Evolutionary conservation across 2,888 invertebrate genomes (phyloP).

Genomic region (Eugnorisma glareosa): DNA sequence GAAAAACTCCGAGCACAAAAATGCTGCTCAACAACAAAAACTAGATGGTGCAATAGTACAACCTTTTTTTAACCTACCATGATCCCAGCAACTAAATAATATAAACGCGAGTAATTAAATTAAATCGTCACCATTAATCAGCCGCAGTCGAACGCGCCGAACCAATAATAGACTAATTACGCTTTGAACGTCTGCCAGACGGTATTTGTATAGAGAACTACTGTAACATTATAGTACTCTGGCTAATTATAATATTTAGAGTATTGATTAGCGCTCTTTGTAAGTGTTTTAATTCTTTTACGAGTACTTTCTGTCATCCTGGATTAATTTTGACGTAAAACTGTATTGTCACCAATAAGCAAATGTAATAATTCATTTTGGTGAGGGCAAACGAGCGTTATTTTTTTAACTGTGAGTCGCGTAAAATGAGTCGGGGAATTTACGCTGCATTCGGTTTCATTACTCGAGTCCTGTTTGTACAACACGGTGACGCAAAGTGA

Average conservation of each 20-base stretch:
- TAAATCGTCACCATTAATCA: conserved; percentile 57
- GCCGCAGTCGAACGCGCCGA: conserved; percentile 49
- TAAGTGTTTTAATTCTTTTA: neutral
- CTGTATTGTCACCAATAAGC: neutral
- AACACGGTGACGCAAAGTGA: too few relatives aligned
- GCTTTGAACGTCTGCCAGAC: conserved; percentile 75
- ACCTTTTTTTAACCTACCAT: too few relatives aligned
- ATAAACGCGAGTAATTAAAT: conserved; percentile 50
- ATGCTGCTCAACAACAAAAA: neutral
- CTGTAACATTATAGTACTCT: conserved; percentile 42
- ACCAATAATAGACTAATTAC: conserved; percentile 77
- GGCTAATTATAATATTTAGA: conserved; percentile 56
- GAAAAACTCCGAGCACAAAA: too few relatives aligned
- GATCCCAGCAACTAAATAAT: conserved; percentile 24
- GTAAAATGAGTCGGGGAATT: too few relatives aligned
- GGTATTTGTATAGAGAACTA: conserved; percentile 51
- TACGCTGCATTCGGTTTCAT: too few relatives aligned
- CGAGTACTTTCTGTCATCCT: neutral
- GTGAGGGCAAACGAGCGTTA: too few relatives aligned
- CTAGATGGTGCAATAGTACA: neutral
- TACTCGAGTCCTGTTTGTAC: too few relatives aligned
- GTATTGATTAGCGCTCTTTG: conserved; percentile 20
- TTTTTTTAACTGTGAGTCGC: too few relatives aligned
- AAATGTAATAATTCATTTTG: too few relatives aligned
- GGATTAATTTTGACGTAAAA: neutral